Conservation (phyloP, 2,797 vertebrate genomes). For the Eospalax fontanierii region DNA sequence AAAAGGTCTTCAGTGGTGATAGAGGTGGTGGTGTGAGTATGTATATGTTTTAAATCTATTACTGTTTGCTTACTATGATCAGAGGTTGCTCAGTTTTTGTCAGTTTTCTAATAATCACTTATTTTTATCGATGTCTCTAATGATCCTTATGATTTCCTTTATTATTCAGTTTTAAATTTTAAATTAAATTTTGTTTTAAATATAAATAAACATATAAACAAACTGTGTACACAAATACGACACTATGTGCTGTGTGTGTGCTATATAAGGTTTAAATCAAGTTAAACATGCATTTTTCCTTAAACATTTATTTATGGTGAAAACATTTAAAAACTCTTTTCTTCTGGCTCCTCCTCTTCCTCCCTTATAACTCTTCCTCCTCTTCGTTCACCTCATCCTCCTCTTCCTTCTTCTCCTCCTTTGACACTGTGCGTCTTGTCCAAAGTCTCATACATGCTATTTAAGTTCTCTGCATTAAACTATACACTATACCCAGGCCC, state of each 20-base stretch:
- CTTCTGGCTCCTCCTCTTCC: background rate
- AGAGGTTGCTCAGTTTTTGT: conserved; percentile 13
- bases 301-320: background rate
- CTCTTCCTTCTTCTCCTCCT: background rate
- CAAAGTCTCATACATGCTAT: background rate
- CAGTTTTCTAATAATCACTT: conserved; percentile 34
- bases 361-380: background rate
- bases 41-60: conserved; percentile 21
- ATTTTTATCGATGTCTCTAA: conserved; percentile 49
- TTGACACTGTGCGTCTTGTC: background rate
- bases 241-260: background rate
- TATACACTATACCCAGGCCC: too few relatives aligned
- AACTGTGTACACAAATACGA: background rate
- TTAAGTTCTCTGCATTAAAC: background rate
- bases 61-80: conserved; percentile 21
- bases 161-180: background rate
- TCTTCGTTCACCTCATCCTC: too few relatives aligned
- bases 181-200: conserved; percentile 26
- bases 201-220: background rate
- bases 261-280: background rate
- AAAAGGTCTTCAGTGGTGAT: background rate
- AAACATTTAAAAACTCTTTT: background rate
- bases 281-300: background rate
- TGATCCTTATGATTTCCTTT: conserved; percentile 21
- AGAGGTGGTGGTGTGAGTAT: background rate